These are phyloP conservation scores for Bucco capensis DNA, from an alignment of 2,113 vertebrate genomes.

Conservation along the genomic window DNA sequence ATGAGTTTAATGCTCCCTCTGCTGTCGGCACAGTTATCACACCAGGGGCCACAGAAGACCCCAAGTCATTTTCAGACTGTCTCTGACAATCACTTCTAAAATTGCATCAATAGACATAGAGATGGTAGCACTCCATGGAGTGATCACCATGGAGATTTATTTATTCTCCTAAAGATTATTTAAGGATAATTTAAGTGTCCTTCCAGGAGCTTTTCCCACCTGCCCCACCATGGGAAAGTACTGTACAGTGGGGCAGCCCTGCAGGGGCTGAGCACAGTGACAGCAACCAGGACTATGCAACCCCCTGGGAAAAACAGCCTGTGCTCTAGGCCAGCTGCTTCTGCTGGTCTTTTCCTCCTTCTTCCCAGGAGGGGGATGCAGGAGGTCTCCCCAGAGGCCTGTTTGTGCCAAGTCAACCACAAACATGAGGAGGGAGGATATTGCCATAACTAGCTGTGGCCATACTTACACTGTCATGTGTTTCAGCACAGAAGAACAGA, in stretches of 20 bases:
- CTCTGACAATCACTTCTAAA: background rate
- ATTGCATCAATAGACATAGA: background rate
- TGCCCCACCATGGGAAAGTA: fast-evolving
- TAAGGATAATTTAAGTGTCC: background rate
- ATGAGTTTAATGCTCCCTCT: too few relatives aligned
- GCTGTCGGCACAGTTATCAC: too few relatives aligned
- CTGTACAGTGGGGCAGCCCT: background rate
- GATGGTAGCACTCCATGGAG: background rate
- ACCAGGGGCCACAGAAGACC: too few relatives aligned
- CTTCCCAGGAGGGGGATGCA: background rate
- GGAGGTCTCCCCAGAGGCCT: background rate
- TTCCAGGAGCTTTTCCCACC: background rate
- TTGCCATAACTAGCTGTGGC: background rate
- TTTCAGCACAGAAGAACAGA: background rate
- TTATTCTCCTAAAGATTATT: background rate
- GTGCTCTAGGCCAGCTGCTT: background rate
- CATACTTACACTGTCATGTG: fast-evolving
- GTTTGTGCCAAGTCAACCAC: background rate
- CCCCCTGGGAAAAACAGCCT: fast-evolving
- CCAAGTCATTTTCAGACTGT: too few relatives aligned
- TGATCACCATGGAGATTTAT: background rate
- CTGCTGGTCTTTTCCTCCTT: background rate
- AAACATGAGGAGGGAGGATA: background rate
- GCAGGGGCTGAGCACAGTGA: background rate
- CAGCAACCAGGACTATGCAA: background rate